Evolutionary conservation across 2,888 invertebrate genomes (phyloP), one percentile per base, ranked within the genome.

Genomic region (Orthosia incerta): DNA sequence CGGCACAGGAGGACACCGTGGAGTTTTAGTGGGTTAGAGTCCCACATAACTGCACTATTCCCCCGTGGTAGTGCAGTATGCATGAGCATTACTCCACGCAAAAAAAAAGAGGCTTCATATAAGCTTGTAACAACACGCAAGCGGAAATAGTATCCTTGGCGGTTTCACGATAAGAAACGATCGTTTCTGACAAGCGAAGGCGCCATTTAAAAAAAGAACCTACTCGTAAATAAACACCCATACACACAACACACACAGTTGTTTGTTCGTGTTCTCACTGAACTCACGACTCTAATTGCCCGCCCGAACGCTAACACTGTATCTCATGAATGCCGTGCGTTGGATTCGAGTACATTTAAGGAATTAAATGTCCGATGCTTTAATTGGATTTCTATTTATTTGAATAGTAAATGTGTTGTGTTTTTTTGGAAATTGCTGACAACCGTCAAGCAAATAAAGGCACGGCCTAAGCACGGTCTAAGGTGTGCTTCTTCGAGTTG

Each of bases 311-410:
- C 70, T 56, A 13, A 23, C 2, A 50, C 48, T 69, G 72, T n/a
- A 67, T 71, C 80, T 69, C 63, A 73, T 80, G 81, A 73, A 80
- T 69, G 46, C 46, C 26, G 51, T 57, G 63, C 63, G 57, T 74
- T 64, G 57, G 57, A 71, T 73, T 70, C 70, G 55, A 31, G 20
- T 66, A 71, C 72, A 75, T 71, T 72, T 73, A 56, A 45, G 51
- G 56, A n/a, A n/a, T 78, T 80, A 69, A 69, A 68, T 69, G 51
- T 68, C 45, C 26, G 31, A 62, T 78, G 45, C 23, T 70, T 56
- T 50, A 16, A 77, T 70, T 70, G 53, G 50, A 55, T 48, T 50
- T 74, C 26, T 31, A n/a, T 15, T 60, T 20, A 73, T 20, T 18
- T 51, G 12, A 45, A 51, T 45, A 18, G 18, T 71, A 39, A 39